Percentiles rank a stretch among this genome's conserved stretches.
These are phyloP conservation scores for Herpetotheres cachinnans DNA, from an alignment of 2,113 vertebrate genomes.

Conservation along the genomic window DNA sequence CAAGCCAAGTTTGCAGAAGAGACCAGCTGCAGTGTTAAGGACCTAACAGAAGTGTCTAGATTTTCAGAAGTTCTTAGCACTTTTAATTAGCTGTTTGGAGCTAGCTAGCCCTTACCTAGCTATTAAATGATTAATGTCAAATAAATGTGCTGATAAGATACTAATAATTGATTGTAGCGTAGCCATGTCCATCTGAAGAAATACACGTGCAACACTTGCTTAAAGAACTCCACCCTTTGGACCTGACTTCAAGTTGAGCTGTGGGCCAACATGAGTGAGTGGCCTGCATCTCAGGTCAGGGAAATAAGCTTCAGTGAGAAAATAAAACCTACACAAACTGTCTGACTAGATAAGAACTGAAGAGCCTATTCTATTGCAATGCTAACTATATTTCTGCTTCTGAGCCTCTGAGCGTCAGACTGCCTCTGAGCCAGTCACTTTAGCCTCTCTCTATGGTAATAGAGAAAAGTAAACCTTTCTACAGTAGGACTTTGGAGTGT, in stretches of 20 bases:
- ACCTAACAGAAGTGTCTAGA: neutral
- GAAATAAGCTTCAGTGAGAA: neutral
- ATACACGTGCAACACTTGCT: neutral
- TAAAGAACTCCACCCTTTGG: neutral
- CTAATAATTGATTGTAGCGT: neutral
- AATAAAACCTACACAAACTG: neutral
- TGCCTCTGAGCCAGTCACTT: neutral
- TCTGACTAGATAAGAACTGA: neutral
- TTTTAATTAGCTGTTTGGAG: neutral
- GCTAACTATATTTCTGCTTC: neutral
- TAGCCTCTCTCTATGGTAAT: neutral
- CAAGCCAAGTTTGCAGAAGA: neutral
- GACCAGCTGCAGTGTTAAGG: neutral
- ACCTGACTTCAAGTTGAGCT: neutral
- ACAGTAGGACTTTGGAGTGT: too few relatives aligned
- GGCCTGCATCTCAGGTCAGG: neutral
- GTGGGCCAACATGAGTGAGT: too few relatives aligned
- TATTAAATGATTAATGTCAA: neutral
- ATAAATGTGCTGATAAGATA: neutral
- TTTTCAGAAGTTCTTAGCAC: neutral
- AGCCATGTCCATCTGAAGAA: neutral
- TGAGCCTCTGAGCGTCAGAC: neutral
- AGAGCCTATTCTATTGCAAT: neutral
- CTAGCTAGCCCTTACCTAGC: neutral
- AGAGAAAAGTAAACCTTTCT: neutral